These are phyloP conservation scores for Proisotoma minuta DNA, from an alignment of 2,888 invertebrate species.

Conservation along the genomic window DNA sequence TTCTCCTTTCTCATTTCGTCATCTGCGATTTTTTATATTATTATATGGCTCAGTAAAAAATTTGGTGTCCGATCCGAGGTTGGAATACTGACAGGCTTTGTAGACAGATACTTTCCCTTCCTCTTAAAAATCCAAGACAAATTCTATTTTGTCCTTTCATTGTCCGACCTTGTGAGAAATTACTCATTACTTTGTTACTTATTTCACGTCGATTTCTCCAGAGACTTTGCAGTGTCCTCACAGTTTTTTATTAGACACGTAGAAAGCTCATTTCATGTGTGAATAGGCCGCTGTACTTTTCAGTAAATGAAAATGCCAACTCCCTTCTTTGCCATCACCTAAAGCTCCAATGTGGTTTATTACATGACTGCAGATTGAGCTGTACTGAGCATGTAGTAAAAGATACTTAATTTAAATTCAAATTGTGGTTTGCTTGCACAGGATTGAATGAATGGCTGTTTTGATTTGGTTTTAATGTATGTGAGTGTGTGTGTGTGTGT, in stretches of 20 bases:
- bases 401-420: slow-evolving; percentile 6
- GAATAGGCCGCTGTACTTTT: too few species aligned
- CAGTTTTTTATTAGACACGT: slow-evolving; percentile 3
- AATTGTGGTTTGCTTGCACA: background rate
- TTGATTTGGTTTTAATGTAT: background rate
- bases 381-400: too few species aligned
- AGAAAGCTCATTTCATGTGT: too few species aligned
- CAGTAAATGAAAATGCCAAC: too few species aligned
- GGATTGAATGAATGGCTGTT: background rate
- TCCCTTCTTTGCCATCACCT: too few species aligned
- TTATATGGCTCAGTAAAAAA: slow-evolving; percentile 31
- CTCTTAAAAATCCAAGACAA: background rate
- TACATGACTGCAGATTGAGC: too few species aligned
- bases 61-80: slow-evolving; percentile 38
- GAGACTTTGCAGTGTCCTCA: background rate
- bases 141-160: background rate
- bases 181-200: slow-evolving; percentile 3
- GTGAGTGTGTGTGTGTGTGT: background rate
- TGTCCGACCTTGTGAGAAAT: background rate
- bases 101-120: background rate
- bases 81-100: slow-evolving; percentile 27
- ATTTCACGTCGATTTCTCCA: background rate
- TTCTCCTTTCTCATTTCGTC: slow-evolving; percentile 39
- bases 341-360: too few species aligned
- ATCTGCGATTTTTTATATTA: slow-evolving; percentile 43